phyloP scores from a whole-genome alignment of 2,888 invertebrate genomes.

The Drosophila peninsularis region DNA sequence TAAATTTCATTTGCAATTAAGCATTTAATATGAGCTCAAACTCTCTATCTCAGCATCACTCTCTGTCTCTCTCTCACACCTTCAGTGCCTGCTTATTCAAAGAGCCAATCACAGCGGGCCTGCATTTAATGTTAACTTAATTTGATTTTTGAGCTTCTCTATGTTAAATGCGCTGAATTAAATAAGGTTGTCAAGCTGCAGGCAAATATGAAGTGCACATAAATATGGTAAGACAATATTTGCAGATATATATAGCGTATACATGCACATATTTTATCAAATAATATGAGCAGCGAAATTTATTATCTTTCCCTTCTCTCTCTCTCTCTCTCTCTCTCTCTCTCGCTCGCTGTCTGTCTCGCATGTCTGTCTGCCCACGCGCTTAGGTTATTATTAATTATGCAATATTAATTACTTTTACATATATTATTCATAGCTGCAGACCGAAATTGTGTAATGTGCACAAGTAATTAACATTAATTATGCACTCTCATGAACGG shows the following conservation, averaged over 20 bases:
- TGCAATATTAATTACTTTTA: slow-evolving; percentile 22
- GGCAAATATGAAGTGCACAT: no score
- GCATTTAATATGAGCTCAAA: slow-evolving; percentile 32
- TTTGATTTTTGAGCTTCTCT: slow-evolving; percentile 25
- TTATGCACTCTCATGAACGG: slow-evolving; percentile 1
- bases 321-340: neutral
- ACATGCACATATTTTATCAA: neutral
- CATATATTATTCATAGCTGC: slow-evolving; percentile 6
- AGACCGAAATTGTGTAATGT: neutral
- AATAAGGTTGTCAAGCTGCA: slow-evolving; percentile 11
- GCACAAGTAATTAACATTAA: slow-evolving; percentile 15
- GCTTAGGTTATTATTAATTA: slow-evolving; percentile 5
- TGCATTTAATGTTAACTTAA: slow-evolving; percentile 22
- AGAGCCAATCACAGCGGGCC: neutral
- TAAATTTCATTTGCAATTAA: slow-evolving; percentile 59
- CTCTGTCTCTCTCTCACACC: neutral
- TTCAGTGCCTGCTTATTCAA: neutral
- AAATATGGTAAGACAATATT: neutral
- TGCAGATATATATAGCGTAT: neutral
- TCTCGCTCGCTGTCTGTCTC: neutral
- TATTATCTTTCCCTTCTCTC: neutral
- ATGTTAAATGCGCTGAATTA: slow-evolving; percentile 33
- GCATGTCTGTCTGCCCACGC: neutral
- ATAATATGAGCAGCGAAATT: neutral
- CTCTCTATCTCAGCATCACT: neutral